These are phyloP conservation scores for Actinostola sp. DNA, from an alignment of 92 coral and sea anemone species.

Conservation along the genomic window DNA sequence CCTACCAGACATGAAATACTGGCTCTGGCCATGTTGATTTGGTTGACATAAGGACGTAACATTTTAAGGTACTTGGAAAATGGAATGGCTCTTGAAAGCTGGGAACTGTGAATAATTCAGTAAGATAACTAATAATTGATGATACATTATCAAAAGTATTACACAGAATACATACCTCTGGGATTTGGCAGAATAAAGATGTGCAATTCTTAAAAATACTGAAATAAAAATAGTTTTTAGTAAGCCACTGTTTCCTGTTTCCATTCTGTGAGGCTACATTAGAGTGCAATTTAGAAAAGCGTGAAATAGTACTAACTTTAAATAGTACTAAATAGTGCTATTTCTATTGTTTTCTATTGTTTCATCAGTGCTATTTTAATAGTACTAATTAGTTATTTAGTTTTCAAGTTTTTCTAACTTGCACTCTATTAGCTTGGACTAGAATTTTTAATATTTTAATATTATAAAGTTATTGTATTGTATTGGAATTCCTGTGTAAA, in stretches of 20 bases:
- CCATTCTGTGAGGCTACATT: not conserved
- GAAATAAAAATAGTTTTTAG: constrained; percentile 12
- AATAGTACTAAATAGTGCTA: too few species aligned
- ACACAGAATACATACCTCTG: constrained; percentile 57
- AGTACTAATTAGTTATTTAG: too few species aligned
- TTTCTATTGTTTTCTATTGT: too few species aligned
- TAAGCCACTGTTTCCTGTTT: not conserved
- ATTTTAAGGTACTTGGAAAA: constrained; percentile 70
- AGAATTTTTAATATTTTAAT: too few species aligned
- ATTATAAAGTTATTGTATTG: too few species aligned
- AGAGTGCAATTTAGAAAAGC: too few species aligned
- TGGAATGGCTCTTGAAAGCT: constrained; percentile 54
- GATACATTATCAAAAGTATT: not conserved
- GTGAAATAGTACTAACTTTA: too few species aligned
- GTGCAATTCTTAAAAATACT: constrained; percentile 91
- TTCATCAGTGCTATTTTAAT: too few species aligned
- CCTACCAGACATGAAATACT: constrained; percentile 82
- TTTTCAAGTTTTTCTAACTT: too few species aligned
- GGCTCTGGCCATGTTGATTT: constrained; percentile 82
- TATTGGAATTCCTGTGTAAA: not conserved
- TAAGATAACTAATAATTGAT: not conserved
- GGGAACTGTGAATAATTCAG: constrained; percentile 29
- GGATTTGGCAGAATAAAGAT: constrained; percentile 70
- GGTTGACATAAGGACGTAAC: constrained; percentile 65
- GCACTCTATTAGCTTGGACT: too few species aligned